phyloP scores from a whole-genome alignment of 2,888 invertebrate species.

The Callosobruchus maculatus region DNA sequence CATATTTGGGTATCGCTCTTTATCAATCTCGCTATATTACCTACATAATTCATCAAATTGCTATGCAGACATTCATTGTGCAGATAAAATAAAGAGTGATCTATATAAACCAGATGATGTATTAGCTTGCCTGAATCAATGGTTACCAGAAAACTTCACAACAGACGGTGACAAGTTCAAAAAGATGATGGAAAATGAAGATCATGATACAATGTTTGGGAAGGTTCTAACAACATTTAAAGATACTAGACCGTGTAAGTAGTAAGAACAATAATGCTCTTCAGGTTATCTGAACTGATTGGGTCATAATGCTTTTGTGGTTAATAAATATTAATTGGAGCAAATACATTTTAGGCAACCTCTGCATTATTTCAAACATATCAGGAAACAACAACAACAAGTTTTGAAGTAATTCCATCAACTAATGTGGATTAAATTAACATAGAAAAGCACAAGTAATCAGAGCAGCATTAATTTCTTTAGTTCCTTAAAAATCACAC shows the following conservation, averaged over 20 bases:
- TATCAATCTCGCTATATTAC: conserved; percentile 51
- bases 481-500: too few species aligned
- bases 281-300: too few species aligned
- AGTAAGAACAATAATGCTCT: too few species aligned
- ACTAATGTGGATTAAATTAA: too few species aligned
- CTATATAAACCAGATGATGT: conserved; percentile 35
- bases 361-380: too few species aligned
- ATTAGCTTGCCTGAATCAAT: conserved; percentile 31
- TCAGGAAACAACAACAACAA: too few species aligned
- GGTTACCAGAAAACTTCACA: conserved; percentile 39
- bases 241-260: conserved; percentile 17
- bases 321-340: conserved; percentile 8
- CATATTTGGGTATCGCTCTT: conserved; percentile 89
- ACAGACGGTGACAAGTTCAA: conserved; percentile 30
- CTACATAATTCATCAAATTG: conserved; percentile 50
- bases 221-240: conserved; percentile 28
- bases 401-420: too few species aligned
- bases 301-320: too few species aligned
- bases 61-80: conserved; percentile 73
- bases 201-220: conserved; percentile 37
- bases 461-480: too few species aligned
- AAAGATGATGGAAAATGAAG: conserved; percentile 29
- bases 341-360: not conserved
- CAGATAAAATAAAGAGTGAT: conserved; percentile 58
- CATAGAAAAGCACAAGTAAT: too few species aligned